Percentiles rank a stretch among this genome's conserved stretches.
phyloP scores from a whole-genome alignment of 1,140 invertebrate species.

The Chelonus insularis region DNA sequence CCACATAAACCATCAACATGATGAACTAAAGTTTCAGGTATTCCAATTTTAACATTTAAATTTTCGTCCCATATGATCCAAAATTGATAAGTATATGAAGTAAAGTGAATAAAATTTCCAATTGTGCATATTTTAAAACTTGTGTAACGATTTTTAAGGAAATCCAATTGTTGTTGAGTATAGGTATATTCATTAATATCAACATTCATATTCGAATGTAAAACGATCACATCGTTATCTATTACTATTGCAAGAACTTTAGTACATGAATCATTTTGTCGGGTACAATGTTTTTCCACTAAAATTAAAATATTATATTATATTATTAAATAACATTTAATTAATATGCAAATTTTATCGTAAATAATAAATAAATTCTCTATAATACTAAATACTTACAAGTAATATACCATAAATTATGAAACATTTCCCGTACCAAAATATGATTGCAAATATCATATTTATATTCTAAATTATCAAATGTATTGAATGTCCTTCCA shows the following conservation, averaged over 20 bases:
- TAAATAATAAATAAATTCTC: neutral
- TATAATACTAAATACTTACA: slow-evolving; percentile 55
- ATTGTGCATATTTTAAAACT: slow-evolving; percentile 70
- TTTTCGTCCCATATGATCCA: slow-evolving; percentile 71
- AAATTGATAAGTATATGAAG: slow-evolving; percentile 72
- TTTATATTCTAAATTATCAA: slow-evolving; percentile 75
- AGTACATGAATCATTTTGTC: slow-evolving; percentile 56
- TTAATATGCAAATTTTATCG: neutral
- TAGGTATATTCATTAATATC: slow-evolving; percentile 69
- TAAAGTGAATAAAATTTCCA: slow-evolving; percentile 69
- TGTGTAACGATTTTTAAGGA: slow-evolving; percentile 66
- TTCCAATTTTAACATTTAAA: slow-evolving; percentile 72
- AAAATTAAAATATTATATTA: slow-evolving; percentile 34
- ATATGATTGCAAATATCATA: slow-evolving; percentile 82
- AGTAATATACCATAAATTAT: slow-evolving; percentile 68
- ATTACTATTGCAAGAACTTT: slow-evolving; percentile 65
- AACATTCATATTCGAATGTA: slow-evolving; percentile 69
- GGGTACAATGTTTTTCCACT: slow-evolving; percentile 70
- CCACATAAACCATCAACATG: slow-evolving; percentile 80
- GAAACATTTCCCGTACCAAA: slow-evolving; percentile 68
- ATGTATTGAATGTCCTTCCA: slow-evolving; percentile 75
- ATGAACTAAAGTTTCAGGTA: slow-evolving; percentile 64
- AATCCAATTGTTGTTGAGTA: slow-evolving; percentile 69
- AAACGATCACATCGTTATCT: slow-evolving; percentile 61
- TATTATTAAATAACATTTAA: neutral